Percentiles rank a stretch among this genome's conserved stretches.
These are phyloP conservation scores for Priocnemis perturbator DNA, from an alignment of 2,888 invertebrate genomes.

Conservation along the genomic window DNA sequence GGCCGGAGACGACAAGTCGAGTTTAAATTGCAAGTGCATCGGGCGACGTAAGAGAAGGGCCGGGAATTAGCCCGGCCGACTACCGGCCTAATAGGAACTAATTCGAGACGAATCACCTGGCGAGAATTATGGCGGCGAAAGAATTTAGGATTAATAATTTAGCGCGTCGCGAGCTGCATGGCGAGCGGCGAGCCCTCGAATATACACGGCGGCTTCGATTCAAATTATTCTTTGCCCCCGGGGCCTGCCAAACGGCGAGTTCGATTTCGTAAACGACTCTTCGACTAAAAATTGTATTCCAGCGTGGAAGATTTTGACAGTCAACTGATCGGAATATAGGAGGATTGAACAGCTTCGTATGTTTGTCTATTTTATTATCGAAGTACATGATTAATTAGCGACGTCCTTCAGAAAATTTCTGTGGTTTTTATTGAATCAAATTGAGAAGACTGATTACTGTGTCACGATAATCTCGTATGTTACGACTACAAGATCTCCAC, in stretches of 20 bases:
- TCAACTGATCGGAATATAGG: no score
- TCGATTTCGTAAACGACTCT: no score
- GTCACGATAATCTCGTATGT: no score
- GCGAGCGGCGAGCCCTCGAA: slow-evolving; percentile 17
- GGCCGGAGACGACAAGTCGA: slow-evolving; percentile 35
- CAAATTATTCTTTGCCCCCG: slow-evolving; percentile 7
- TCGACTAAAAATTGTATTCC: no score
- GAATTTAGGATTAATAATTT: slow-evolving; percentile 61
- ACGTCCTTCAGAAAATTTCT: no score
- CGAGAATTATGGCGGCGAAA: slow-evolving; percentile 54
- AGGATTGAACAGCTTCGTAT: no score
- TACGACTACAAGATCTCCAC: neutral
- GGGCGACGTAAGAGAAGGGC: slow-evolving; percentile 27
- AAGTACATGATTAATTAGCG: no score
- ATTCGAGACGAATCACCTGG: slow-evolving; percentile 56
- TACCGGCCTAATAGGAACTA: slow-evolving; percentile 55
- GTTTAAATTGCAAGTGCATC: slow-evolving; percentile 54
- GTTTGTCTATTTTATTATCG: no score
- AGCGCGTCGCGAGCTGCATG: slow-evolving; percentile 48
- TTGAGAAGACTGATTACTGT: no score
- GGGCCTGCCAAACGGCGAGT: no score
- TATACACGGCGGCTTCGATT: slow-evolving; percentile 18
- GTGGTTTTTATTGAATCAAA: no score
- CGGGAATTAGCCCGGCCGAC: slow-evolving; percentile 40
- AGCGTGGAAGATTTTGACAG: no score